Percentiles rank a stretch among this genome's conserved stretches.
Conservation (phyloP, 1,140 invertebrate genomes). For the Drosophila simulans region DNA sequence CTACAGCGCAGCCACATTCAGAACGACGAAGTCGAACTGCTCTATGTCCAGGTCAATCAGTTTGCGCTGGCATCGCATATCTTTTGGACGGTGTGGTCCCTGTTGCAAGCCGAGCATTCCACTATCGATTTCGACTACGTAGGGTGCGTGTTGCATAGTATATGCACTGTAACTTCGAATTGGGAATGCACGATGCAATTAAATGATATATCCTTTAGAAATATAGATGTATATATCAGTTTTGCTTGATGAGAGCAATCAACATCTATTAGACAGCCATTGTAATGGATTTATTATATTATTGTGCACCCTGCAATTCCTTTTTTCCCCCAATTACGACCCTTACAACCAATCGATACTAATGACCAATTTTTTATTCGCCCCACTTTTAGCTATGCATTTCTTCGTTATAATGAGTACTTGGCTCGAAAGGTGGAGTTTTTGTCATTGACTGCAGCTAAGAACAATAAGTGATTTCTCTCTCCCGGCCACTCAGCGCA, state of each 20-base stretch:
- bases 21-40: conserved; percentile 87
- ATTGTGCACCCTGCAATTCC: no score
- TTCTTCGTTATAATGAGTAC: conserved; percentile 88
- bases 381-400: conserved; percentile 87
- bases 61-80: conserved; percentile 93
- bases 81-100: conserved; percentile 96
- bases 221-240: no score
- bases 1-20: conserved; percentile 84
- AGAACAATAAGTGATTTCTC: conserved; percentile 71
- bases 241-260: no score
- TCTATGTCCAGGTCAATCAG: conserved; percentile 92
- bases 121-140: conserved; percentile 97
- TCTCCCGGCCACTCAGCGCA: conserved; percentile 2
- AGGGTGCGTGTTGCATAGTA: conserved; percentile 87
- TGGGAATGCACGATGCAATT: no score
- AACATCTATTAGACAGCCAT: no score
- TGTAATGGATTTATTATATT: no score
- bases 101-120: conserved; percentile 96
- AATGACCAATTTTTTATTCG: not conserved
- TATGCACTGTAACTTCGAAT: not conserved
- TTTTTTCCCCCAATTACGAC: no score
- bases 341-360: not conserved
- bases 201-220: no score
- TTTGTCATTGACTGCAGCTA: conserved; percentile 69
- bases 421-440: conserved; percentile 85